Conservation (phyloP, 2,888 invertebrate genomes). For the Seira sanloemensis region DNA sequence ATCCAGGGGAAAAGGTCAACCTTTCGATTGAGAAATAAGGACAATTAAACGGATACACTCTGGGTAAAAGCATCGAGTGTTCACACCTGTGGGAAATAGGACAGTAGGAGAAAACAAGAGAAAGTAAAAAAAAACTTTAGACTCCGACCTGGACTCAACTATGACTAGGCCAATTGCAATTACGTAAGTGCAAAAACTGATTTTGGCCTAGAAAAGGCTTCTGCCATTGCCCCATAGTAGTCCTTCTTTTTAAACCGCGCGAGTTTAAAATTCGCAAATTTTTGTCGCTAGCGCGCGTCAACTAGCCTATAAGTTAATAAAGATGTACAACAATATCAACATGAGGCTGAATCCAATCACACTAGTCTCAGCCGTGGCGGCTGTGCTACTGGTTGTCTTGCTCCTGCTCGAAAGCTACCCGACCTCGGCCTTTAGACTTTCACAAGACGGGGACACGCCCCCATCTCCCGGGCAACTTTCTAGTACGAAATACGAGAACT, state of each 20-base stretch:
- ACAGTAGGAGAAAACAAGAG: not conserved
- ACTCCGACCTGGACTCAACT: too few relatives aligned
- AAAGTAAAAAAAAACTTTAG: not conserved
- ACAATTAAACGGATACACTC: constrained; percentile 1
- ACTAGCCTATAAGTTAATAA: too few relatives aligned
- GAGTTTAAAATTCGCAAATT: too few relatives aligned
- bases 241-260: too few relatives aligned
- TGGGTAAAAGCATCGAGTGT: not conserved
- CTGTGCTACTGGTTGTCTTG: constrained; percentile 41
- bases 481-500: constrained; percentile 18
- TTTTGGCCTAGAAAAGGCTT: not conserved
- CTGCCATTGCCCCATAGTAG: not conserved
- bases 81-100: constrained; percentile 14
- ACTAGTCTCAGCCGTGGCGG: constrained; percentile 50
- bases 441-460: constrained; percentile 29
- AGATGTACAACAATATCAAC: constrained; percentile 58
- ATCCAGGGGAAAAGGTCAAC: constrained; percentile 3
- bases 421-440: constrained; percentile 59
- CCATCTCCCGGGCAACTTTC: constrained; percentile 20
- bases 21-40: constrained; percentile 9
- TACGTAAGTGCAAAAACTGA: not conserved
- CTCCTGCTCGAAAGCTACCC: constrained; percentile 55
- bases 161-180: not conserved
- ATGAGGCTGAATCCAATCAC: constrained; percentile 59
- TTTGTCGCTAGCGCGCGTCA: too few relatives aligned